These are phyloP conservation scores for Plemyria rubiginata DNA, from an alignment of 2,888 invertebrate genomes.

Conservation along the genomic window DNA sequence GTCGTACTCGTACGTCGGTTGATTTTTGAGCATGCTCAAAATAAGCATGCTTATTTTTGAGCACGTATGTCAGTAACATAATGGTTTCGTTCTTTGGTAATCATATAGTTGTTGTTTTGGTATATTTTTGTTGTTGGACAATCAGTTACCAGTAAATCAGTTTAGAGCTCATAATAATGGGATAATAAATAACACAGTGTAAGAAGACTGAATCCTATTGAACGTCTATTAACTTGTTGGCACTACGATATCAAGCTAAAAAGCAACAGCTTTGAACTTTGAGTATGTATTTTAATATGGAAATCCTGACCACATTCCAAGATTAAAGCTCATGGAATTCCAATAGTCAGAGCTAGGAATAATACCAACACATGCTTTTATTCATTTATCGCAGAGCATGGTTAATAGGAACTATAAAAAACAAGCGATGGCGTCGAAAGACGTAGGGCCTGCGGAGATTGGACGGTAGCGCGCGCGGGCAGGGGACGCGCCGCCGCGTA, in stretches of 20 bases:
- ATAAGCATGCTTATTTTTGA: too few relatives aligned
- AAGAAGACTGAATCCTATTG: too few relatives aligned
- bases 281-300: conserved; percentile 10
- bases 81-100: too few relatives aligned
- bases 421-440: conserved; percentile 82
- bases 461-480: conserved; percentile 62
- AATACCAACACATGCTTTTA: conserved; percentile 74
- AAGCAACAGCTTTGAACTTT: background rate
- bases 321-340: conserved; percentile 45
- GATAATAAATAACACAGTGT: background rate
- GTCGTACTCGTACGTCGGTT: too few relatives aligned
- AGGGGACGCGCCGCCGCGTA: conserved; percentile 69
- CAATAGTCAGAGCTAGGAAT: conserved; percentile 43
- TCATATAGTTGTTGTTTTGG: too few relatives aligned
- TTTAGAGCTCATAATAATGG: background rate
- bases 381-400: conserved; percentile 79
- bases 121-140: too few relatives aligned
- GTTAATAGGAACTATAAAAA: conserved; percentile 81
- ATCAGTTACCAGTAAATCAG: too few relatives aligned
- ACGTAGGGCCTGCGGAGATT: conserved; percentile 81
- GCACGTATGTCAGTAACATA: too few relatives aligned
- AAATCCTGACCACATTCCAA: conserved; percentile 40
- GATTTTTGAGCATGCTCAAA: too few relatives aligned
- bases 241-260: background rate
- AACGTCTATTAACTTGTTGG: too few relatives aligned